A percentile compares a stretch with the other conserved stretches of the same genome.
phyloP scores from a whole-genome alignment of 2,113 vertebrate species.

The Silurus glanis region DNA sequence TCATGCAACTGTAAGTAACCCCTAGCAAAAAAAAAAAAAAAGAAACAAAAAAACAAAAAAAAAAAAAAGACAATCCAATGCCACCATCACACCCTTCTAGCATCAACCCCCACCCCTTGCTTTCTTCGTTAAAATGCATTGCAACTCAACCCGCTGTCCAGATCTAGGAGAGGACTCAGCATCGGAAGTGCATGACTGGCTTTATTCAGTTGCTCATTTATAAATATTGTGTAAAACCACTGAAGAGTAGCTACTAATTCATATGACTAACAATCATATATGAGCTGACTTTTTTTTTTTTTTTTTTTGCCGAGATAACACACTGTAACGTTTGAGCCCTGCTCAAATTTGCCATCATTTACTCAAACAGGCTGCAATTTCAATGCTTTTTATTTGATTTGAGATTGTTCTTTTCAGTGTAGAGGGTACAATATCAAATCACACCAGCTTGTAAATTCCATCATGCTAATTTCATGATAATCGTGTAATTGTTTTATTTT shows the following conservation, averaged over 20 bases:
- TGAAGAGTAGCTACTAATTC: constrained; percentile 49
- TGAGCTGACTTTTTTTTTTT: constrained; percentile 44
- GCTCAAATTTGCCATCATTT: constrained; percentile 48
- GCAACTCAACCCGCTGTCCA: constrained; percentile 64
- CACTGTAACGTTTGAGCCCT: constrained; percentile 59
- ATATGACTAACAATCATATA: constrained; percentile 62
- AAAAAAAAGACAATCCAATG: constrained; percentile 69
- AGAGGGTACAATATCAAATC: constrained; percentile 51
- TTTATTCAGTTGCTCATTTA: constrained; percentile 53
- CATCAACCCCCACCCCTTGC: constrained; percentile 44
- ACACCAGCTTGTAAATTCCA: constrained; percentile 64
- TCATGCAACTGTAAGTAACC: constrained; percentile 99
- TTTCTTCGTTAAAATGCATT: constrained; percentile 36
- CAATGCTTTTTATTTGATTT: background rate
- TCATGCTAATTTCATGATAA: constrained; percentile 62
- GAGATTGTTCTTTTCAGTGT: constrained; percentile 13
- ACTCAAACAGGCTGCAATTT: constrained; percentile 57
- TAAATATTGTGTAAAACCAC: constrained; percentile 33
- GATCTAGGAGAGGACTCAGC: constrained; percentile 75
- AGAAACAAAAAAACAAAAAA: constrained; percentile 69
- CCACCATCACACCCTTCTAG: constrained; percentile 58
- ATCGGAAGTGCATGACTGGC: constrained; percentile 71
- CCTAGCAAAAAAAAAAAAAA: constrained; percentile 65
- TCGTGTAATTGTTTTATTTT: constrained; percentile 58
- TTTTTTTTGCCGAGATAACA: constrained; percentile 64